Evolutionary conservation across 2,797 vertebrate species (phyloP), one percentile per base, ranked within the genome.

Genomic region (Melanotaenia pygmaea): DNA sequence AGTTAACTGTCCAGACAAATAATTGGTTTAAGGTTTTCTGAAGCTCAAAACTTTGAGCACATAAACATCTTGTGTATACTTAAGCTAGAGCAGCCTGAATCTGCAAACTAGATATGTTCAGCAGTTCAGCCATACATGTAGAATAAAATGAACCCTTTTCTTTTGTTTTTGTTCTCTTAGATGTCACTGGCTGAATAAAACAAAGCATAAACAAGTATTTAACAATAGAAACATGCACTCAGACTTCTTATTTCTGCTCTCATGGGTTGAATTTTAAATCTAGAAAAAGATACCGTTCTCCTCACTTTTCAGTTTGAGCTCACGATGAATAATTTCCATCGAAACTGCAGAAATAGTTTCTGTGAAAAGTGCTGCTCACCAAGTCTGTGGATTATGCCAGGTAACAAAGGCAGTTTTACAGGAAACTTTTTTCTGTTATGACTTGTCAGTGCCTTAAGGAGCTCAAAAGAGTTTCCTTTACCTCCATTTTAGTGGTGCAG

Each of bases 371-470:
- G 43, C 61, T 53, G 20, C 64, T 59, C n/a, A 13, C 62, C 38
- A 59, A 20, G 24, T 64, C 13, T 72, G 50, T 37, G 70, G 61
- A 65, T 69, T 65, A 22, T 65, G 18, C 12, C 8, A 18, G 59
- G 16, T 26, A 61, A 71, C 62, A 69, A 64, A 60, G n/a, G 59
- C 47, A 60, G 32, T 56, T 61, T 58, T 76, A 34, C 26, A 24
- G 40, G 35, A 69, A 59, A 61, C 0, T 30, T 16, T 18, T 61
- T 69, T 43, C 38, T 65, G 47, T 38, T 32, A 20, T 37, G n/a
- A 59, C 12, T 70, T 61, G 62, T 81, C n/a, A 57, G 24, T 50
- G 28, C 35, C 38, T 38, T 30, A 22, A 75, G 30, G 16, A 53
- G 12, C 32, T 51, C 0, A 53, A 58, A 67, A 45, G 14, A n/a